Evolutionary conservation across 1,140 invertebrate species (phyloP).

Genomic region (Sarcophaga bullata): DNA sequence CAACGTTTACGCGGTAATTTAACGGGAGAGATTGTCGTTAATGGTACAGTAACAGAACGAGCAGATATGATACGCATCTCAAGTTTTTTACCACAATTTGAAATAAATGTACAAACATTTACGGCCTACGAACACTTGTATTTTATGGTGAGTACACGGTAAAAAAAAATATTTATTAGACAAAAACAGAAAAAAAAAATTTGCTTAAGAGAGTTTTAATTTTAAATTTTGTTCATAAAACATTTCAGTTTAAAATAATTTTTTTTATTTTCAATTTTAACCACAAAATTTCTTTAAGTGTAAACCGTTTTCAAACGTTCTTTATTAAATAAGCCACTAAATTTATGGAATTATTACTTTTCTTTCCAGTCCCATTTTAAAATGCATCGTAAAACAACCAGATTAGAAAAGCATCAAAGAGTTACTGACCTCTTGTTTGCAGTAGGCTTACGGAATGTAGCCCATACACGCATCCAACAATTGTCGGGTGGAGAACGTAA

Average conservation of each 20-base stretch:
- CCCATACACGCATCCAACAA: slow-evolving; percentile 73
- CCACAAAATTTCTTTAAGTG: too few relatives aligned
- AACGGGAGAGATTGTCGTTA: slow-evolving; percentile 74
- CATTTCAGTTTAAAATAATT: too few relatives aligned
- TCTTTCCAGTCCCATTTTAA: slow-evolving; percentile 69
- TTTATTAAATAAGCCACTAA: too few relatives aligned
- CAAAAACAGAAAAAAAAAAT: too few relatives aligned
- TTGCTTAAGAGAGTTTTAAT: neutral
- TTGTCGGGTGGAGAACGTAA: slow-evolving; percentile 89
- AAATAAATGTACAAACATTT: slow-evolving; percentile 75
- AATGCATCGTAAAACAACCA: slow-evolving; percentile 68
- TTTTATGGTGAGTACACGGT: slow-evolving; percentile 73
- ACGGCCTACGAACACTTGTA: slow-evolving; percentile 78
- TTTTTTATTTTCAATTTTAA: too few relatives aligned
- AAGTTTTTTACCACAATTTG: slow-evolving; percentile 78
- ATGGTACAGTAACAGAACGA: slow-evolving; percentile 72
- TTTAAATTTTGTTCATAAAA: neutral
- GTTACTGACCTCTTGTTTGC: slow-evolving; percentile 68
- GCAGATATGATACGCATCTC: slow-evolving; percentile 75
- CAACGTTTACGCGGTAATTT: slow-evolving; percentile 71
- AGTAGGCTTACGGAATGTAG: slow-evolving; percentile 76
- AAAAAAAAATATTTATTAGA: too few relatives aligned
- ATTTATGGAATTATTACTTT: neutral
- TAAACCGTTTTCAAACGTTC: too few relatives aligned
- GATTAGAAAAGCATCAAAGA: slow-evolving; percentile 63